These are phyloP conservation scores for Rafetus swinhoei DNA, from an alignment of 2,113 vertebrate genomes.

Conservation along the genomic window DNA sequence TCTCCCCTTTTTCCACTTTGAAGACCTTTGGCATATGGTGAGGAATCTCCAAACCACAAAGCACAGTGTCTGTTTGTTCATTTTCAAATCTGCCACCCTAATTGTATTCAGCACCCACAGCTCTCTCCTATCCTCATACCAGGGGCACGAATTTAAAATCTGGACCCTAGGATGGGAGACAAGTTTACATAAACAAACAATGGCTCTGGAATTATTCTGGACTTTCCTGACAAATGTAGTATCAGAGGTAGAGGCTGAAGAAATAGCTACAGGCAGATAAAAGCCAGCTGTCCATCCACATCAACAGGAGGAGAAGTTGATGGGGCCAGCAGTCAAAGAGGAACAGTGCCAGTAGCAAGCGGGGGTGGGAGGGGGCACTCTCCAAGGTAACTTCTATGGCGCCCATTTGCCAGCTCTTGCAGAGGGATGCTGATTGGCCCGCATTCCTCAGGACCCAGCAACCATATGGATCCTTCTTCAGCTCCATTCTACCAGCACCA, in stretches of 20 bases:
- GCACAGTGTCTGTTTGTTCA: constrained; percentile 7
- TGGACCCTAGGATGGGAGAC: not conserved
- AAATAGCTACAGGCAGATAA: not conserved
- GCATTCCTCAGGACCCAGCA: not conserved
- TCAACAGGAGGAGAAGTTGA: not conserved
- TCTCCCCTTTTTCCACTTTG: constrained; percentile 23
- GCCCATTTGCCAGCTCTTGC: not conserved
- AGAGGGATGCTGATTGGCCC: not conserved
- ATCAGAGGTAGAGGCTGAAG: not conserved
- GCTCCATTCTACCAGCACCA: not conserved
- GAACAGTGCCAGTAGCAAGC: not conserved
- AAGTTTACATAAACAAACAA: constrained; percentile 29
- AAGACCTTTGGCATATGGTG: not conserved
- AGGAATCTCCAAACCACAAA: constrained; percentile 6
- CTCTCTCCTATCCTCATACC: not conserved
- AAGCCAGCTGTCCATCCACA: not conserved
- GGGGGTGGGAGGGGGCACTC: not conserved
- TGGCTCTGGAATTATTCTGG: not conserved
- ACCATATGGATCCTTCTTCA: not conserved
- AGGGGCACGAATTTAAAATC: constrained; percentile 25
- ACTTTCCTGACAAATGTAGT: not conserved
- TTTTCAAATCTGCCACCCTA: not conserved
- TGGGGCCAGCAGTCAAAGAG: not conserved
- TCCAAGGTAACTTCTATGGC: not conserved
- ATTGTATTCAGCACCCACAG: not conserved